Base-by-base conservation (phyloP, 2,797 vertebrate genomes). In the Chloroceryle inda region DNA sequence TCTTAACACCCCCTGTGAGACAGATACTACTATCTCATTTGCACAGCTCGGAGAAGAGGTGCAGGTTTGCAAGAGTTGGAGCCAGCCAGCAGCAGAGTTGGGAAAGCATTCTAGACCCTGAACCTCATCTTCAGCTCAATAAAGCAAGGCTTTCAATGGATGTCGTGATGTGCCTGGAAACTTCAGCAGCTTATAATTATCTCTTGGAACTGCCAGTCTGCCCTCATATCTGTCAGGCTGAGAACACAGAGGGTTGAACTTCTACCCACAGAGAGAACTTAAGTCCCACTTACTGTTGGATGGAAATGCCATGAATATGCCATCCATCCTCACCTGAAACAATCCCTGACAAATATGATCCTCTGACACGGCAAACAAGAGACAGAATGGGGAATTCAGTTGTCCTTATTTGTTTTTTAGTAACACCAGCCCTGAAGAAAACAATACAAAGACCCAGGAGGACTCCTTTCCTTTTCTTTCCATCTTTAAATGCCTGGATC, bases 1-100 rank as follows among this genome's bases (percentile, higher is more conserved):
- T 92, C 94, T 93, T 94, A 96, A 94, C 78, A 94, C 81, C 78
- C 72, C 58, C 89, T 95, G 87, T 42, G 81, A 93, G 92, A 96
- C 73, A 89, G 86, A 92, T 85, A 89, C 61, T 64, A 52, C 89
- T 91, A 93, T 93, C 94, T 92, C 85, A 83, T 95, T 95, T 87
- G 84, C 66, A 87, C 95, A 91, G 88, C 87, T 67, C 2, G 0
- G 53, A 35, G 42, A 59, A 72, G 63, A 76, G 64, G 72, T 15
- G 23, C 50, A 47, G 63, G 38, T 84, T 95, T 89, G 63, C 21
- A 15, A 52, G 23, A 50, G 53, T 5, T 4, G 1, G 66, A 80
- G 22, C 19, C 24, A 83, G 68, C 10, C 66, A 27, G 31, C 4
- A 1, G 31, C 2, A 0, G 58, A 61, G 26, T 58, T 62, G 21